A percentile compares a stretch with the other conserved stretches of the same genome.
Conservation (phyloP, 53 echinoderm and acorn worm genomes). For the Antedon mediterranea region DNA sequence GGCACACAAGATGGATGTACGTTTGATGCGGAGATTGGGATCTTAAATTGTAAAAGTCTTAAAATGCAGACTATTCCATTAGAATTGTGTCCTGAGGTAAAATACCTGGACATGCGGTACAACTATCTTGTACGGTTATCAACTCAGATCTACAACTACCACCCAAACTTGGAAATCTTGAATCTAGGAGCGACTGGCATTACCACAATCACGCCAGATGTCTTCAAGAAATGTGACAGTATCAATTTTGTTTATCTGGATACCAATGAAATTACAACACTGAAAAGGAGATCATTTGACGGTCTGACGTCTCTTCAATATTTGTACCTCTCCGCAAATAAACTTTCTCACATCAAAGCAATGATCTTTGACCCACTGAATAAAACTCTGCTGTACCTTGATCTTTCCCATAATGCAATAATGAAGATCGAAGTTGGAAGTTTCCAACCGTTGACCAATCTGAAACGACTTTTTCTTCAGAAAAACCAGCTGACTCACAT, state of each 20-base stretch:
- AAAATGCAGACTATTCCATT: background rate
- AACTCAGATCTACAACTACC: background rate
- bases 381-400: constrained; percentile 9
- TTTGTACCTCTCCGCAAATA: constrained; percentile 25
- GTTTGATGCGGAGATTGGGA: background rate
- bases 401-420: constrained; percentile 18
- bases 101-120: background rate
- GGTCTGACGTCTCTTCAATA: constrained; percentile 12
- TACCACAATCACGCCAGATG: background rate
- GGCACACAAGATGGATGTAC: background rate
- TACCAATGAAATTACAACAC: constrained; percentile 10
- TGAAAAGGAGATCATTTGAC: constrained; percentile 12
- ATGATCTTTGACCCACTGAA: constrained; percentile 13
- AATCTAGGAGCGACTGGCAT: background rate
- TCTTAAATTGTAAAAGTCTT: background rate
- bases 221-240: background rate
- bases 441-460: constrained; percentile 8
- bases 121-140: background rate
- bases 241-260: background rate
- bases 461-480: constrained; percentile 28
- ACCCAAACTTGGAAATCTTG: background rate
- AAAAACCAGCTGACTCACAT: constrained; percentile 14
- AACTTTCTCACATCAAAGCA: constrained; percentile 6
- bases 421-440: background rate
- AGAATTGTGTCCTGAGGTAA: background rate